A percentile compares a stretch with the other conserved stretches of the same genome.
Conservation (phyloP, 2,113 vertebrate genomes). For the Bubalus kerabau region DNA sequence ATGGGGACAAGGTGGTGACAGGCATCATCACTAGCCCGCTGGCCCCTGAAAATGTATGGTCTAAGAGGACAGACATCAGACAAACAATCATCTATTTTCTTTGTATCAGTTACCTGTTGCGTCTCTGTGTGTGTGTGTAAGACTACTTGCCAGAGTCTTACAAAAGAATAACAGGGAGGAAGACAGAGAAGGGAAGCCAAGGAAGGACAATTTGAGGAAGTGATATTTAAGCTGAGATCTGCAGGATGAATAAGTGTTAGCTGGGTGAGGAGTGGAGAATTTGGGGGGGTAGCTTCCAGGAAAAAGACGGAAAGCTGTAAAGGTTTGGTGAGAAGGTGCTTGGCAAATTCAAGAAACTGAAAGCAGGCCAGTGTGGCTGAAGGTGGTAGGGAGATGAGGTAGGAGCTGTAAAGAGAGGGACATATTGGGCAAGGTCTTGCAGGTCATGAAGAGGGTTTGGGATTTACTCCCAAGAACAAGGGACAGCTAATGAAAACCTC, state of each 20-base stretch:
- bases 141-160: neutral
- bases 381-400: neutral
- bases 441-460: neutral
- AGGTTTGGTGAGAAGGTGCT: neutral
- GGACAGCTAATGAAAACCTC: neutral
- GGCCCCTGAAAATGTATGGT: neutral
- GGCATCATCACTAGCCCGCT: neutral
- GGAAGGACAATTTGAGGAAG: constrained; percentile 21
- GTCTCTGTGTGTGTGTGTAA: neutral
- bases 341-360: neutral
- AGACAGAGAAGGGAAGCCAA: neutral
- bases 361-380: neutral
- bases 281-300: neutral
- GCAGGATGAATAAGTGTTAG: neutral
- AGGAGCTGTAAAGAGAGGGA: neutral
- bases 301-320: neutral
- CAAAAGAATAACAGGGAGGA: neutral
- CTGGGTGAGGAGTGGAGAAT: neutral
- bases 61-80: neutral
- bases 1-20: neutral
- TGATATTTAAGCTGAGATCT: constrained; percentile 33
- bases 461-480: neutral
- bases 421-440: neutral
- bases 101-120: neutral
- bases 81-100: neutral